Percentiles rank a stretch among this genome's conserved stretches.
phyloP scores from a whole-genome alignment of 2,888 invertebrate genomes.

The Mamestra brassicae region DNA sequence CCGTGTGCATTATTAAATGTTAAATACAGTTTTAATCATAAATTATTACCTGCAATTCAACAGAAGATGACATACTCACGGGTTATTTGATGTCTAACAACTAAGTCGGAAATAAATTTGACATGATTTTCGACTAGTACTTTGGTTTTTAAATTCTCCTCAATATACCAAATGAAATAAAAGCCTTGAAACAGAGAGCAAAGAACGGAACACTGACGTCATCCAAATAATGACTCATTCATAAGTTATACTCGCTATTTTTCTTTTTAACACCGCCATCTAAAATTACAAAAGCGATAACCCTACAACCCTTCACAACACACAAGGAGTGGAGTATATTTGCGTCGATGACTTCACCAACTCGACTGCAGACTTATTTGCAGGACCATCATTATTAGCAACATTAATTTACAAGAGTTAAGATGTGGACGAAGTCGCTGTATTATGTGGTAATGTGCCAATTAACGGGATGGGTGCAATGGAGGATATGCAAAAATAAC shows the following conservation, averaged over 20 bases:
- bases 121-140: background rate
- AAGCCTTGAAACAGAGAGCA: conserved; percentile 1
- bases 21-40: background rate
- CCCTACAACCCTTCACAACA: conserved; percentile 57
- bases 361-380: conserved; percentile 76
- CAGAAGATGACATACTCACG: background rate
- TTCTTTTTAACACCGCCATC: conserved; percentile 47
- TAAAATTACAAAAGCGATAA: conserved; percentile 56
- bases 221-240: conserved; percentile 29
- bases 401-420: conserved; percentile 62
- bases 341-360: conserved; percentile 84
- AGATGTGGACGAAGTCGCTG: conserved; percentile 18
- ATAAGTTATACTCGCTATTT: conserved; percentile 22
- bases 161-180: background rate
- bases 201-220: conserved; percentile 29
- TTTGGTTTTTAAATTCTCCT: too few species aligned
- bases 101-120: background rate
- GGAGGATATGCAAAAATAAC: conserved; percentile 1
- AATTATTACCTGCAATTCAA: background rate
- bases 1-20: conserved; percentile 16
- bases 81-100: too few species aligned
- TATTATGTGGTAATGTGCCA: conserved; percentile 39
- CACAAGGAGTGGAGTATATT: conserved; percentile 59
- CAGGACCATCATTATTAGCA: conserved; percentile 72
- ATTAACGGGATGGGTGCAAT: conserved; percentile 28